Percentiles rank a stretch among this genome's conserved stretches.
These are phyloP conservation scores for Sinopyrophorus schimmeli DNA, from an alignment of 2,888 invertebrate species.

Conservation along the genomic window DNA sequence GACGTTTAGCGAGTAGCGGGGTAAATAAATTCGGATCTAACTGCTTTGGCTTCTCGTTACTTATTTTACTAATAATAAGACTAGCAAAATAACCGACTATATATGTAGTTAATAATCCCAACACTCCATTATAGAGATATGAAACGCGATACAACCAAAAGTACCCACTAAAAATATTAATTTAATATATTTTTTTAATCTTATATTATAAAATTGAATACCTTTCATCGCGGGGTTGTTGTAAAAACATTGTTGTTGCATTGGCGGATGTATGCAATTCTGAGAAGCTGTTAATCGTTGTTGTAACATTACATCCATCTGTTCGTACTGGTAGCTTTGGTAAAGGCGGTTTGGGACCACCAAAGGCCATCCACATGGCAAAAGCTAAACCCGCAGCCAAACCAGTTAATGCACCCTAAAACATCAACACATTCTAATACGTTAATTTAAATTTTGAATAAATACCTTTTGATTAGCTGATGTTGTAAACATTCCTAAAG, in stretches of 20 bases:
- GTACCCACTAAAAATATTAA: conserved; percentile 52
- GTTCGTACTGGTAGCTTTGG: conserved; percentile 61
- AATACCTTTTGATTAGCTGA: conserved; percentile 69
- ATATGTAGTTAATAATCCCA: conserved; percentile 59
- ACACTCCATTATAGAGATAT: conserved; percentile 71
- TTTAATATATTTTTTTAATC: not conserved
- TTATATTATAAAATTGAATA: conserved; percentile 2
- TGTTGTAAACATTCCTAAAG: conserved; percentile 81
- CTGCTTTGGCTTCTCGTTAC: conserved; percentile 46
- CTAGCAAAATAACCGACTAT: conserved; percentile 60
- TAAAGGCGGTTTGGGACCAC: conserved; percentile 70
- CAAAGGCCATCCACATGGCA: conserved; percentile 84
- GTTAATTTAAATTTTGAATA: too few species aligned
- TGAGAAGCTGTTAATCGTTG: conserved; percentile 28
- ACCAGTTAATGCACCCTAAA: conserved; percentile 71
- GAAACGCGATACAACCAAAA: conserved; percentile 73
- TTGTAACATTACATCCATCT: conserved; percentile 58
- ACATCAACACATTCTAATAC: conserved; percentile 20
- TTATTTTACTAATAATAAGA: conserved; percentile 40
- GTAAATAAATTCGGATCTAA: conserved; percentile 64
- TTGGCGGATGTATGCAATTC: not conserved
- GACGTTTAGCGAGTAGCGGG: conserved; percentile 58
- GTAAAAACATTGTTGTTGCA: not conserved
- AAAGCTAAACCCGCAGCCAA: conserved; percentile 66
- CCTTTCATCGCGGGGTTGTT: conserved; percentile 2